Evolutionary conservation across 2,888 invertebrate genomes (phyloP), one percentile per base, ranked within the genome.

Genomic region (Synergus japonicus): DNA sequence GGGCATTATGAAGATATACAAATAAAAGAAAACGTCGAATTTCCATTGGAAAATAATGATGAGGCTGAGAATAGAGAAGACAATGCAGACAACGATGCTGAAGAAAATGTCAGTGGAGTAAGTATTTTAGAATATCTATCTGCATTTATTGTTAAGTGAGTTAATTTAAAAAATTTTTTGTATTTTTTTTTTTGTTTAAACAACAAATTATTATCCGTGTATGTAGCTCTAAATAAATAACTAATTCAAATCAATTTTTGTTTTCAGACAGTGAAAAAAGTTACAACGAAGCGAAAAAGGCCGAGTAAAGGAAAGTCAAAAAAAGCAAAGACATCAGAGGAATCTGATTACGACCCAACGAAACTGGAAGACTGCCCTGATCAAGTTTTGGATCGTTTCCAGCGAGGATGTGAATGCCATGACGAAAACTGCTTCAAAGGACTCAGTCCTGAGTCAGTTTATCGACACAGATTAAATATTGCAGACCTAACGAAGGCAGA

Each of bases 401-500:
- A 93, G 85, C 93, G 95, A 87, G 96, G 96, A 73, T 96, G 96
- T 88, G 96, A 96, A 87, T 96, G 96, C 89, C 95, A 95, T 89
- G 96, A 96, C 87, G 94, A 94, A 85, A 95, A 95, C 87, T 96
- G 96, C 89, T 96, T 96, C 88, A 93, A 95, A 78, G 95, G 95
- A n/a, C 92, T 96, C 44, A 95, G 95, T 89, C 94, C 96, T 0
- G 96, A 96, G 87, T 95, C 94, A 86, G 96, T 96, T 1, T 96
- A 96, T 89, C 94, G 95, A 76, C 96, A 96, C 90, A 93, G 96
- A 85, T 92, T 96, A 58, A 96, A 96, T 87, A 96, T 96, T 82
- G 96, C 96, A 0, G 96, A 96, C 91, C 90, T 96, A 81, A 96
- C 96, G 0, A 96, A 96, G 92, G 96, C 95, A 79, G 96, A 96